These are phyloP conservation scores for Heliconius hermathena DNA, from an alignment of 1,140 invertebrate genomes.

Conservation along the genomic window DNA sequence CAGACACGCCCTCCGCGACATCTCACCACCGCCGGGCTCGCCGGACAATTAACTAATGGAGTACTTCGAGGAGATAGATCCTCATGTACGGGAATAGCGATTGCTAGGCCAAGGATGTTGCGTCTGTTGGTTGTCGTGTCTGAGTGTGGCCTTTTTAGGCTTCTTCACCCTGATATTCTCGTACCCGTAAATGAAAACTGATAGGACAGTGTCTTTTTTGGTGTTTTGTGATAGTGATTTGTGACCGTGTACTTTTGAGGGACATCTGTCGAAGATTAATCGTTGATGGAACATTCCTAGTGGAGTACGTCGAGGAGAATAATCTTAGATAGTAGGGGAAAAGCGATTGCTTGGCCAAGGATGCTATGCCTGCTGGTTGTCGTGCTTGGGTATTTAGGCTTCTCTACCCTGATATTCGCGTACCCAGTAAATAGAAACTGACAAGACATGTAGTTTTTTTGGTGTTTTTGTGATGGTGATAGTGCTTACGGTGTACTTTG, in stretches of 20 bases:
- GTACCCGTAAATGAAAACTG: conserved; percentile 10
- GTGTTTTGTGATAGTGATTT: conserved; percentile 15
- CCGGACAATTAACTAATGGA: conserved; percentile 71
- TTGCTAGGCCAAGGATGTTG: background rate
- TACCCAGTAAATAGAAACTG: conserved; percentile 10
- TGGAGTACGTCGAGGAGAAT: conserved; percentile 64
- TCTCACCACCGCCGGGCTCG: conserved; percentile 17
- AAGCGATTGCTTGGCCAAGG: conserved; percentile 33
- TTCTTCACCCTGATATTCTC: background rate
- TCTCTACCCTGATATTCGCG: background rate
- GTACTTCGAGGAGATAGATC: conserved; percentile 62
- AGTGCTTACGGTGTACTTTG: too few relatives aligned
- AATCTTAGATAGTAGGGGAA: conserved; percentile 51
- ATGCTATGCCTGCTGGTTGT: background rate
- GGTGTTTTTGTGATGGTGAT: background rate
- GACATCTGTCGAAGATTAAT: background rate
- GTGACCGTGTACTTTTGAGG: background rate
- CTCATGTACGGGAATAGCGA: conserved; percentile 53
- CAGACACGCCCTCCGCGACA: conserved; percentile 33
- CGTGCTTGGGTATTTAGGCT: background rate
- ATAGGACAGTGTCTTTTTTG: conserved; percentile 27
- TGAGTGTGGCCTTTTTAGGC: background rate
- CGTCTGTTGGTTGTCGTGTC: background rate
- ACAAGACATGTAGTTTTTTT: conserved; percentile 14
- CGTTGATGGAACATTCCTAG: conserved; percentile 41